Conservation (phyloP, 2,113 vertebrate species). For the Hiodon tergisus region DNA sequence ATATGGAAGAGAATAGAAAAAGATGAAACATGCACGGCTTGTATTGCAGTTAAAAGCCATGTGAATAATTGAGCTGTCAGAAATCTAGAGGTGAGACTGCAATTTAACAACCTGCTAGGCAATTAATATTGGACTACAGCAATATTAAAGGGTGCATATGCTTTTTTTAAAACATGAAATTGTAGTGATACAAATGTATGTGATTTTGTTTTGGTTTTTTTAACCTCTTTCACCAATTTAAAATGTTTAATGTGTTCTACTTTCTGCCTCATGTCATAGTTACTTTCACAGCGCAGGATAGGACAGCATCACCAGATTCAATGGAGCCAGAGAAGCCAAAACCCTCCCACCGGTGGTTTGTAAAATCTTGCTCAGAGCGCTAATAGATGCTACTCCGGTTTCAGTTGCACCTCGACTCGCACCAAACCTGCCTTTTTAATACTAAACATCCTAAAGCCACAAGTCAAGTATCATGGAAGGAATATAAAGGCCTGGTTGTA, state of each 20-base stretch:
- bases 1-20: not conserved
- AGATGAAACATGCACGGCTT: not conserved
- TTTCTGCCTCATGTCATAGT: not conserved
- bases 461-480: too few relatives aligned
- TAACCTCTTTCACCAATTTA: not conserved
- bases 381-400: too few relatives aligned
- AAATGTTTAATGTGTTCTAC: not conserved
- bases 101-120: not conserved
- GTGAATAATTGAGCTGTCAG: not conserved
- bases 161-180: not conserved
- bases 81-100: not conserved
- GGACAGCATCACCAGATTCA: not conserved
- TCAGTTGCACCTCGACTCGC: too few relatives aligned
- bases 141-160: not conserved
- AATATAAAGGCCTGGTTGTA: too few relatives aligned
- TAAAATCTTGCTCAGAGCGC: too few relatives aligned
- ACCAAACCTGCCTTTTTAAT: too few relatives aligned
- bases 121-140: not conserved
- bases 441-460: too few relatives aligned
- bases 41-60: not conserved
- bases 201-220: not conserved
- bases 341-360: too few relatives aligned
- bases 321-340: too few relatives aligned
- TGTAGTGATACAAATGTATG: not conserved
- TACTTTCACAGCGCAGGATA: not conserved